Evolutionary conservation across 2,113 vertebrate species (phyloP).

Genomic region (Nyctereutes procyonoides): DNA sequence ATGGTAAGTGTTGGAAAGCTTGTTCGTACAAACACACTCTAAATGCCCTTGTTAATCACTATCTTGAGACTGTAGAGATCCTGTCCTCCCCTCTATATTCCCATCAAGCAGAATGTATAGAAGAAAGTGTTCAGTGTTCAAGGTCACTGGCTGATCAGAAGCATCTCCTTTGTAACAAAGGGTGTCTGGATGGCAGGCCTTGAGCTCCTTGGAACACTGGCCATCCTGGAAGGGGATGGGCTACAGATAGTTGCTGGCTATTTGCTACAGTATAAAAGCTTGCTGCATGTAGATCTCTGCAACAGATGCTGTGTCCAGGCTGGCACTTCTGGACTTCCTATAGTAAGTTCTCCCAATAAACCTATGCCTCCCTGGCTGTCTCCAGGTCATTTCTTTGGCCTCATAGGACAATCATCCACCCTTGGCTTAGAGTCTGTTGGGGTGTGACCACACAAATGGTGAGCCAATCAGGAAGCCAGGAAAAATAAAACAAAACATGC

Average conservation of each 20-base stretch:
- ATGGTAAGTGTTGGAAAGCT: neutral
- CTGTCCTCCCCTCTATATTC: neutral
- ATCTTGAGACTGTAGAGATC: neutral
- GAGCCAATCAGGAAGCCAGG: neutral
- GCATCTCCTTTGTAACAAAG: neutral
- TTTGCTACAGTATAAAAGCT: neutral
- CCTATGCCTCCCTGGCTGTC: neutral
- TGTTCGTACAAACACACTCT: neutral
- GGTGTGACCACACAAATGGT: neutral
- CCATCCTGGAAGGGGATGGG: neutral
- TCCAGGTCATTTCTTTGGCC: neutral
- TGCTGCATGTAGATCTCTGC: neutral
- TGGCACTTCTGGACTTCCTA: neutral
- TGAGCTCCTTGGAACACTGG: neutral
- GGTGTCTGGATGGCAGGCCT: neutral
- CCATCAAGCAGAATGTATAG: neutral
- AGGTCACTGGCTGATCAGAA: neutral
- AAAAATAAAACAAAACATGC: no score
- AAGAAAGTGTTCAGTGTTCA: neutral
- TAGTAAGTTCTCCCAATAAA: neutral
- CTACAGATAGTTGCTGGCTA: neutral
- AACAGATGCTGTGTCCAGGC: neutral
- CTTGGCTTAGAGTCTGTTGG: neutral
- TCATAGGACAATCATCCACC: neutral
- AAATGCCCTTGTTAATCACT: neutral